Evolutionary conservation across 2,888 invertebrate species (phyloP), one percentile per base, ranked within the genome.

Genomic region (Phragmatobia fuliginosa): DNA sequence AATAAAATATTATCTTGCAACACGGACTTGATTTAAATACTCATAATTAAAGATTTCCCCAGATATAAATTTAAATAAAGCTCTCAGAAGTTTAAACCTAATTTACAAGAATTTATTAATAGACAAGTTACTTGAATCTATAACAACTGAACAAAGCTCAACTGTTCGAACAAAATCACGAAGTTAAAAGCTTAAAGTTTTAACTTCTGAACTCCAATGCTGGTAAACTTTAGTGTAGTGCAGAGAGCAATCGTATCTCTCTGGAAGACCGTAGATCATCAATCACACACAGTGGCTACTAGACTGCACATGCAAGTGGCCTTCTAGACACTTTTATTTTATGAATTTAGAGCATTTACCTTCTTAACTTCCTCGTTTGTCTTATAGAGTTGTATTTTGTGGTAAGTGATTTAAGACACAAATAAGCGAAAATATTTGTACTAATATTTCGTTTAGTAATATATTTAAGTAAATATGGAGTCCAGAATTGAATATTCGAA

Each of bases 281-380:
- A 87, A 88, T 90, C 90, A 90, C 81, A 73, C 77, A 77, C 76
- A 89, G 88, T 89, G 87, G 87, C 87, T 90, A 90, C 90, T 92
- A 88, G 85, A 88, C 83, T 86, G 88, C 87, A 77, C 77, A 77
- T 74, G 74, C 79, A 82, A 76, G 78, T 84, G 81, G 83, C 84
- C 75, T 86, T 90, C 88, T 83, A 82, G 92, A 91, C 91, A 89
- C 87, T 92, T 90, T 92, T 89, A 81, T 83, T 85, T 86, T 86
- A 87, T 88, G 87, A 88, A 89, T 88, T 88, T 87, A 88, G n/a
- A n/a, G n/a, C n/a, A n/a, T n/a, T n/a, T 89, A 87, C 87, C 87
- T 85, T 83, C 81, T 87, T 88, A 85, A 83, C 84, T 83, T 77
- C 79, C 85, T 88, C 88, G 87, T 92, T 90, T 90, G 87, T 91